Evolutionary conservation across 2,797 vertebrate genomes (phyloP), one percentile per base, ranked within the genome.

Genomic region (Bothrops alternatus): DNA sequence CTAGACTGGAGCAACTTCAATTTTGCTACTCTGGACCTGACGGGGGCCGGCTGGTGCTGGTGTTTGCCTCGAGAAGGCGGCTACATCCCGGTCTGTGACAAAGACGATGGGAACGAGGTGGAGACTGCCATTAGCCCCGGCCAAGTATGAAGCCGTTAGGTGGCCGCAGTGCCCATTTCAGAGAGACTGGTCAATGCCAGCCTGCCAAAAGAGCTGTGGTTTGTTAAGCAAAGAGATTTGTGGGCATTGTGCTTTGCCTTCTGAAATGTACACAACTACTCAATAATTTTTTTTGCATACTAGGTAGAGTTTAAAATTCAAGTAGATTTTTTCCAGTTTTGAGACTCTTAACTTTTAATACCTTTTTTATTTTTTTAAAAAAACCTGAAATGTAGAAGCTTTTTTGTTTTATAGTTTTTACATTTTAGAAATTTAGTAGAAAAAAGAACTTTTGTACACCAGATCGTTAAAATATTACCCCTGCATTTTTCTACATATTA

Each of bases 11-110:
- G 93, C 0, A 97, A 97, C n/a, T 96, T 98, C 3, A 92, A 97
- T 65, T 97, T 98, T 42, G 97, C 96, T 20, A 95, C 98, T 0
- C 96, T 98, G 95, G 98, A 99, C 93, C 97, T 98, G 91, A 96
- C 97, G 0, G 98, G 98, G 0, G 98, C 98, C 0, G 98, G 98
- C 32, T 99, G 98, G 97, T 99, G 98, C 92, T 98, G 98, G 97
- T 99, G 98, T 91, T 95, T 99, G 94, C 98, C 98, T 23, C 96
- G 97, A 92, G 98, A 98, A 20, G 98, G 98, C 0, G 98, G 98
- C 8, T 99, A 99, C 96, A 93, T 98, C 37, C 98, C 98, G 0
- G 92, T 98, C 37, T 90, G 28, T 0, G 88, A 78, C 53, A 88
- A 65, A 0, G 93, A 93, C 0, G 94, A 96, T 0, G 93, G 92